These are phyloP conservation scores for Tautogolabrus adspersus DNA, from an alignment of 2,113 vertebrate genomes.

Conservation along the genomic window DNA sequence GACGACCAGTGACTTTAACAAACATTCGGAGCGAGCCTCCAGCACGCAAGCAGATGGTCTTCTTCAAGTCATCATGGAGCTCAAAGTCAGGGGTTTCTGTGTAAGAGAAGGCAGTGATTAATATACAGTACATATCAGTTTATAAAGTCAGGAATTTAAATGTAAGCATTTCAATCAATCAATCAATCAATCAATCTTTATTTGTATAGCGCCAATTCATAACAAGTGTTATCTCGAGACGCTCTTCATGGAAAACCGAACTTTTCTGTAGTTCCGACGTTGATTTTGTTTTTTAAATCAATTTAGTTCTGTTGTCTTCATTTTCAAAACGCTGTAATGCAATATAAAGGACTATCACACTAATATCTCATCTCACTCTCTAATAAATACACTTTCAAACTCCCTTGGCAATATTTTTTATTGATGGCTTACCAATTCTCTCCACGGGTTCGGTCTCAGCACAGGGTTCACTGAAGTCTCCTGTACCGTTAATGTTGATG, in stretches of 20 bases:
- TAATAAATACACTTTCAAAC: too few species aligned
- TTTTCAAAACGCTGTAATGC: too few species aligned
- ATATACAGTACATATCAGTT: neutral
- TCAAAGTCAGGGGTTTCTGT: conserved; percentile 97
- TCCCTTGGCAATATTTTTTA: neutral
- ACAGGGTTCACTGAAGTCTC: conserved; percentile 93
- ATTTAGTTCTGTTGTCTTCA: too few species aligned
- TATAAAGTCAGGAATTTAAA: neutral
- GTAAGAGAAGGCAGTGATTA: neutral
- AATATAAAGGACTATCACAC: too few species aligned
- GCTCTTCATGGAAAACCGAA: too few species aligned
- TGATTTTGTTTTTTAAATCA: too few species aligned
- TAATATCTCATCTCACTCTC: too few species aligned
- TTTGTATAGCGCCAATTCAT: too few species aligned
- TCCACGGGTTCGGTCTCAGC: conserved; percentile 93
- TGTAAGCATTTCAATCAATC: too few species aligned
- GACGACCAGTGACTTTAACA: conserved; percentile 92
- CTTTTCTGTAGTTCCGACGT: too few species aligned
- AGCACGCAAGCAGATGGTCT: conserved; percentile 94
- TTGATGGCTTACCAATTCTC: conserved; percentile 88
- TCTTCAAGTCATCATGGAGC: conserved; percentile 94
- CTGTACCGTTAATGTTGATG: conserved; percentile 92
- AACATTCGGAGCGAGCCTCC: conserved; percentile 91
- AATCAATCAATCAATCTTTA: too few species aligned
- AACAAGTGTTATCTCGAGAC: too few species aligned